Evolutionary conservation across 2,113 vertebrate species (phyloP), one percentile per base, ranked within the genome.

Genomic region (Mugil cephalus): DNA sequence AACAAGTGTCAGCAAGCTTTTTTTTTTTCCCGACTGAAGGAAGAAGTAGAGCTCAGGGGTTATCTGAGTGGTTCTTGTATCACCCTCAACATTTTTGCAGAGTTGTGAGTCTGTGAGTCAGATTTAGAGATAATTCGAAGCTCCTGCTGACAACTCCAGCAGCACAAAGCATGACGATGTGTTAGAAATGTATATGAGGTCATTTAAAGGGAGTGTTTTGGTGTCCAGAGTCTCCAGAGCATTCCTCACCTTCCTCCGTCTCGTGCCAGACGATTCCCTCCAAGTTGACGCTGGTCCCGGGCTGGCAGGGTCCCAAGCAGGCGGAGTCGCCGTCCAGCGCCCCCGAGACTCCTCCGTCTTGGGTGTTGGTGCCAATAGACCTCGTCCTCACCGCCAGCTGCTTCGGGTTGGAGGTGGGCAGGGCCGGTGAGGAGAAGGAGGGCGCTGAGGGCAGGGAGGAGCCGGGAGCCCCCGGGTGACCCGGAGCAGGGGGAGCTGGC

Each of bases 211-310:
- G 24, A 30, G 24, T 7, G 43, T 45, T 13, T 7, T n/a, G 2
- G 43, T 7, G 11, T 35, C 14, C 18, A 19, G 46, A 38, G 34
- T 48, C 55, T 36, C n/a, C 4, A 14, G 40, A 64, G 0, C 1
- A 9, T 2, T 48, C 2, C 77, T 95, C 93, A 98, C 97, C 97
- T 96, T 98, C 97, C 83, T 98, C 96, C 0, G 97, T 98, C 94
- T 98, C 97, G 78, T 98, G 97, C 97, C 97, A 98, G 72, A 98
- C 96, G 85, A 98, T 98, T 73, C 97, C 97, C 94, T 98, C 97
- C 93, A 98, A 93, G 93, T 98, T 98, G 84, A 98, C 96, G 77
- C 96, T 98, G 88, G 97, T 98, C 61, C 97, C 97, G 10, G 97
- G 97, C 87, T 97, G 96, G 91, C 97, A 98, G 69, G 97, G 97